These are phyloP conservation scores for Platichthys flesus DNA, from an alignment of 2,113 vertebrate genomes.

Conservation along the genomic window DNA sequence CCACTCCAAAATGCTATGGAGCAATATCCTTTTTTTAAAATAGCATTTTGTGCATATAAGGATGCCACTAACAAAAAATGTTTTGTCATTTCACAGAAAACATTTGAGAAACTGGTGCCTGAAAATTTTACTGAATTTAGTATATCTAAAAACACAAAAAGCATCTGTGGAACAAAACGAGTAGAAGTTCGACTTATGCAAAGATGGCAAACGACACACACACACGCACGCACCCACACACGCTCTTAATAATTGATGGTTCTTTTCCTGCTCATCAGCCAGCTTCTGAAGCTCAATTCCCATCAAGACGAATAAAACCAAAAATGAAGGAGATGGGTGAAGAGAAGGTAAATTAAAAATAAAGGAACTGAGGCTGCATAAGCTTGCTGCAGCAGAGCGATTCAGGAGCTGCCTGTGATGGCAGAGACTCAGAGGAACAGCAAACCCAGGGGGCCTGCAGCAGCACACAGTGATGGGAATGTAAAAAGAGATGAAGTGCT, in stretches of 20 bases:
- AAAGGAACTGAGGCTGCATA: constrained; percentile 38
- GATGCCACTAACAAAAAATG: too few species aligned
- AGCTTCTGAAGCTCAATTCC: constrained; percentile 57
- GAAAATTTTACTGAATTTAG: too few species aligned
- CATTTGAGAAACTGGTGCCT: too few species aligned
- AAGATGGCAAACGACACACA: constrained; percentile 37
- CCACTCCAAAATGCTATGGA: too few species aligned
- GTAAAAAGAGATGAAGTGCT: constrained; percentile 68
- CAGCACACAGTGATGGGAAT: constrained; percentile 64
- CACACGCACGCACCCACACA: not conserved
- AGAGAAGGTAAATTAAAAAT: constrained; percentile 35
- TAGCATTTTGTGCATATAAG: too few species aligned
- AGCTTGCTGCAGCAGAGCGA: constrained; percentile 52
- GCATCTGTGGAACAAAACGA: constrained; percentile 17
- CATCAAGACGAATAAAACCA: constrained; percentile 34
- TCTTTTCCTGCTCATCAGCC: constrained; percentile 52
- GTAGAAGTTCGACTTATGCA: not conserved
- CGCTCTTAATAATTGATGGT: constrained; percentile 62
- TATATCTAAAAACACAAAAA: constrained; percentile 6
- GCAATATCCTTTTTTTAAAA: too few species aligned
- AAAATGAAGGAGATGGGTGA: constrained; percentile 9
- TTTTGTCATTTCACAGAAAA: too few species aligned
- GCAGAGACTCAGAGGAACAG: constrained; percentile 53
- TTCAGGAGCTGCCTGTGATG: constrained; percentile 60
- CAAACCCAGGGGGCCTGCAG: constrained; percentile 66